These are phyloP conservation scores for Marcusenius ussheri DNA, from an alignment of 2,113 vertebrate species.

Conservation along the genomic window DNA sequence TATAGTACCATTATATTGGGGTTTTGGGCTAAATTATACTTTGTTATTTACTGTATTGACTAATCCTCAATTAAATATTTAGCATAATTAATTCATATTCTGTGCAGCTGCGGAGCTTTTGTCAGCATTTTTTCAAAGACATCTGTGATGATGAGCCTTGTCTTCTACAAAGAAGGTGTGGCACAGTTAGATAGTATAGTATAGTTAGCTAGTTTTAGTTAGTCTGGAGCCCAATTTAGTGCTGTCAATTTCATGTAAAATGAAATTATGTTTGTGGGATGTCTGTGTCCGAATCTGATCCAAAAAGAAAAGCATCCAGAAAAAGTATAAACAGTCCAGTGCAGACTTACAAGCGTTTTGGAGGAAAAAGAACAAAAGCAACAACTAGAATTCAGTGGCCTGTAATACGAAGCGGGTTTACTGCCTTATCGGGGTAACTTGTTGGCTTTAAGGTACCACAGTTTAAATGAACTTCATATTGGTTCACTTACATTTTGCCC, in stretches of 20 bases:
- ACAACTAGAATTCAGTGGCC: background rate
- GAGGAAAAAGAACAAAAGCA: background rate
- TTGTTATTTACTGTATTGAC: background rate
- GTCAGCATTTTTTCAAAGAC: background rate
- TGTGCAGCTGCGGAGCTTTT: background rate
- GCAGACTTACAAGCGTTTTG: background rate
- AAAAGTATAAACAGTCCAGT: background rate
- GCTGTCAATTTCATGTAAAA: background rate
- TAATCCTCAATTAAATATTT: background rate
- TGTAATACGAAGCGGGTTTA: too few relatives aligned
- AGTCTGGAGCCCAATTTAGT: background rate
- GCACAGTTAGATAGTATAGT: background rate
- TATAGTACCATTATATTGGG: background rate
- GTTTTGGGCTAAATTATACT: background rate
- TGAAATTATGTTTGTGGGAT: background rate
- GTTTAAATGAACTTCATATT: too few relatives aligned
- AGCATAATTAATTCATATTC: background rate
- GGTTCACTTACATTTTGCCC: too few relatives aligned
- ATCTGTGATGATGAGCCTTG: background rate
- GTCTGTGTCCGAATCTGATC: background rate
- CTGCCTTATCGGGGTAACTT: too few relatives aligned
- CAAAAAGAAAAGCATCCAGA: background rate
- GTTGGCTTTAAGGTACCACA: too few relatives aligned
- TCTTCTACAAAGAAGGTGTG: background rate
- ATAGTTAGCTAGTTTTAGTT: background rate